A percentile compares a stretch with the other conserved stretches of the same genome.
Evolutionary conservation across 2,888 invertebrate genomes (phyloP).

Genomic region (Falcaria lacertinaria): DNA sequence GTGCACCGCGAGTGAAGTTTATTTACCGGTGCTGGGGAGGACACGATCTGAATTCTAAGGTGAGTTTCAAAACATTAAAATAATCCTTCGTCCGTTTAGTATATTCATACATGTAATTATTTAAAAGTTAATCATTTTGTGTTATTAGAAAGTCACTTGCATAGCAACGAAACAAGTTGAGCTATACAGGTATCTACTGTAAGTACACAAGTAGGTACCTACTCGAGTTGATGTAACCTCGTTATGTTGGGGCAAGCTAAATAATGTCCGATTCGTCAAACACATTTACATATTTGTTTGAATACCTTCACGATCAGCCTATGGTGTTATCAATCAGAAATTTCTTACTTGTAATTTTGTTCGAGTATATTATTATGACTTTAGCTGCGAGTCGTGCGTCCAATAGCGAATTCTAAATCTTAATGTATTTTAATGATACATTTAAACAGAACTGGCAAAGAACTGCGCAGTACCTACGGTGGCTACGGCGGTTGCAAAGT

Average conservation of each 20-base stretch:
- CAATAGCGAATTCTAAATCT: not conserved
- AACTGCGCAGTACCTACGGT: not conserved
- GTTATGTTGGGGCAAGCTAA: slow-evolving; percentile 57
- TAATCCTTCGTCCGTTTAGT: slow-evolving; percentile 7
- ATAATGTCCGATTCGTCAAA: slow-evolving; percentile 48
- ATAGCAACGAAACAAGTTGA: slow-evolving; percentile 69
- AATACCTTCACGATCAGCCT: slow-evolving; percentile 16
- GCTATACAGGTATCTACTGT: slow-evolving; percentile 51
- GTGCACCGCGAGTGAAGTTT: slow-evolving; percentile 70
- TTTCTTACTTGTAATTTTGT: slow-evolving; percentile 15
- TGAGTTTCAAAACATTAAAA: slow-evolving; percentile 31
- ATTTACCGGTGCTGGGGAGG: slow-evolving; percentile 49
- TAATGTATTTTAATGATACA: slow-evolving; percentile 2
- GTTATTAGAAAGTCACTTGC: slow-evolving; percentile 73
- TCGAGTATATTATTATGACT: not conserved
- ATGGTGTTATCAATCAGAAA: slow-evolving; percentile 21
- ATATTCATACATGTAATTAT: slow-evolving; percentile 4
- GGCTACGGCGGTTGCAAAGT: slow-evolving; percentile 1
- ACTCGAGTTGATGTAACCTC: slow-evolving; percentile 68
- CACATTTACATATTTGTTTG: slow-evolving; percentile 33
- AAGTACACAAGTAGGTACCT: slow-evolving; percentile 57
- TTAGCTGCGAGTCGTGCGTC: not conserved
- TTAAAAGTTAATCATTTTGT: slow-evolving; percentile 30
- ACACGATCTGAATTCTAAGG: slow-evolving; percentile 60
- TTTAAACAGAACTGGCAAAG: not conserved